These are phyloP conservation scores for Atherinosoma microstoma DNA, from an alignment of 2,797 vertebrate genomes.

Conservation along the genomic window DNA sequence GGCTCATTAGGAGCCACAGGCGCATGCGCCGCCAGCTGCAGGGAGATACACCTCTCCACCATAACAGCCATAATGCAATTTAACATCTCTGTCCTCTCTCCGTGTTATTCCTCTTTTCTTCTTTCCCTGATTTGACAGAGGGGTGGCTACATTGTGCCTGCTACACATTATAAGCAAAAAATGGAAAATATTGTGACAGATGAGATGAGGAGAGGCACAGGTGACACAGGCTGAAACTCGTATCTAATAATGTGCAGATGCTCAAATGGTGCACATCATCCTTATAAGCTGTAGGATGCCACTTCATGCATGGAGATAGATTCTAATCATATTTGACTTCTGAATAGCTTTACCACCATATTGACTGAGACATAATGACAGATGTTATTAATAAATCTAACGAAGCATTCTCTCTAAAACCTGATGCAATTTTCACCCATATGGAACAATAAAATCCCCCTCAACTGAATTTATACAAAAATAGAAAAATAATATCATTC, in stretches of 20 bases:
- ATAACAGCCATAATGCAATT: constrained; percentile 76
- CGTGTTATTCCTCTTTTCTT: constrained; percentile 50
- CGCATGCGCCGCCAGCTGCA: constrained; percentile 77
- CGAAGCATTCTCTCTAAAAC: constrained; percentile 73
- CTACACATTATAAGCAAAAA: constrained; percentile 57
- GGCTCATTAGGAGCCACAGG: constrained; percentile 76
- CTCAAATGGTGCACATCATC: constrained; percentile 55
- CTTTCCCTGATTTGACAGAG: constrained; percentile 67
- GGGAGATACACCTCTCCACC: constrained; percentile 62
- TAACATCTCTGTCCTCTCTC: constrained; percentile 62
- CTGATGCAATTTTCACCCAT: constrained; percentile 75
- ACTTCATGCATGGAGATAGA: constrained; percentile 56
- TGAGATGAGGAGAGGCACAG: constrained; percentile 69
- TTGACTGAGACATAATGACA: constrained; percentile 71
- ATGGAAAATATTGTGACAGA: constrained; percentile 72
- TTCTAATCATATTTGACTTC: constrained; percentile 71
- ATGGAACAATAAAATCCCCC: constrained; percentile 58
- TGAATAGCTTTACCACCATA: constrained; percentile 58
- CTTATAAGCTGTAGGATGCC: constrained; percentile 54
- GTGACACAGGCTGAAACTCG: constrained; percentile 74
- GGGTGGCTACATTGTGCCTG: constrained; percentile 54
- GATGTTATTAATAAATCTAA: constrained; percentile 82
- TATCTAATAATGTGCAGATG: constrained; percentile 66
- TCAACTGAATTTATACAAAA: constrained; percentile 52
- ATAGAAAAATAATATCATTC: constrained; percentile 76